Percentiles rank a stretch among this genome's conserved stretches.
phyloP scores from a whole-genome alignment of 2,888 invertebrate species.

The Drosophila meridionalis region DNA sequence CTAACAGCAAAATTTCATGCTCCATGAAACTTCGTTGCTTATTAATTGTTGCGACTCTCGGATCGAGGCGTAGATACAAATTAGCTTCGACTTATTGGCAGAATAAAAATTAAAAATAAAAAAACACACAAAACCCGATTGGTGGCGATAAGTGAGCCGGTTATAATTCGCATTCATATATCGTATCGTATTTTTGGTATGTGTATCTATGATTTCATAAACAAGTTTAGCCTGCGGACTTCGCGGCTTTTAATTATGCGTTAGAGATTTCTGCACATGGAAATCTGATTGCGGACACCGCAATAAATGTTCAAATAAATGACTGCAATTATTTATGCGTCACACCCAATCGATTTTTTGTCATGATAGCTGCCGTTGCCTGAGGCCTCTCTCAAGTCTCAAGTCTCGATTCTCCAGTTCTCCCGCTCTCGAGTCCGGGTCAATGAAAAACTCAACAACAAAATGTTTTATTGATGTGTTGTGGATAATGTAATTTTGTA shows the following conservation, averaged over 20 bases:
- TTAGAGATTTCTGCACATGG: constrained; percentile 55
- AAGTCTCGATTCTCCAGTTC: constrained; percentile 18
- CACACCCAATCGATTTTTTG: constrained; percentile 72
- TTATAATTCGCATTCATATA: constrained; percentile 50
- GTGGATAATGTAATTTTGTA: constrained; percentile 55
- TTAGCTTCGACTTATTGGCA: constrained; percentile 47
- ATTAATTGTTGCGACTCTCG: constrained; percentile 49
- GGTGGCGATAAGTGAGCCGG: constrained; percentile 52
- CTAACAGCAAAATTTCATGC: constrained; percentile 53
- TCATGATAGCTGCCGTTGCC: constrained; percentile 37
- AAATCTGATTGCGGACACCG: constrained; percentile 43
- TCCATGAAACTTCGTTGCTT: constrained; percentile 26
- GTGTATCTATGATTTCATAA: constrained; percentile 61
- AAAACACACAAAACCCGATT: not conserved
- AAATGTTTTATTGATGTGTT: constrained; percentile 62
- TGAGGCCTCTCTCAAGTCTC: constrained; percentile 18
- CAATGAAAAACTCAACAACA: constrained; percentile 40
- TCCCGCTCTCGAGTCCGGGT: constrained; percentile 9
- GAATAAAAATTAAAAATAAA: not conserved
- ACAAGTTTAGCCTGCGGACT: constrained; percentile 66
- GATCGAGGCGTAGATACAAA: constrained; percentile 53
- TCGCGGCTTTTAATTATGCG: constrained; percentile 75
- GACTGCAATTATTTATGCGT: constrained; percentile 76
- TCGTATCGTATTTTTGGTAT: constrained; percentile 35
- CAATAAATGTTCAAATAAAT: constrained; percentile 71